Evolutionary conservation across 2,888 invertebrate species (phyloP), one percentile per base, ranked within the genome.

Genomic region (Drosophila cyrtoloma): DNA sequence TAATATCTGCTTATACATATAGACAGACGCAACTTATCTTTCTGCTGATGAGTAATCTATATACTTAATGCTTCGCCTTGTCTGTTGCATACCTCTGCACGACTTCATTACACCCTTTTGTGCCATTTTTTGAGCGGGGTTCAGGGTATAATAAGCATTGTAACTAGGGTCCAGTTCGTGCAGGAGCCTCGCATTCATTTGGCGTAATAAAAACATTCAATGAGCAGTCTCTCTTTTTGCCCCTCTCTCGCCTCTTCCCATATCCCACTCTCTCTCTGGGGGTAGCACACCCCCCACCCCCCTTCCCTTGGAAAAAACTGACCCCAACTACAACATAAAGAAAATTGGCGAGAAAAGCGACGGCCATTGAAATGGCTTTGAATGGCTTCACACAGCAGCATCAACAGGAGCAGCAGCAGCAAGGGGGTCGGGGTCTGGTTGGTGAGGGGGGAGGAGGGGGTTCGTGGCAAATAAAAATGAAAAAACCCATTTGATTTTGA

Each of bases 261-360:
- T 7, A 14, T 9, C 9, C 9, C 47, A 26, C 26, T 26, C 26
- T 7, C 26, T 26, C 14, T 47, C 69, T 22, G 5, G 35, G 35
- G 35, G 5, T 35, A 35, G 35, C 35, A 35, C 35, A 5, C 14
- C 35, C 14, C 12, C 35, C 22, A 22, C 0, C 4, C 14, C 4
- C 0, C 35, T 0, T 16, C 56, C 35, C 26, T 6, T 32, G n/a
- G n/a, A 51, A 67, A 60, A 64, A 64, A 79, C 72, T 79, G 79
- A 79, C 79, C 79, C 79, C 77, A 77, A 66, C 72, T 72, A 76
- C 76, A 63, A 71, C 75, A 87, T 84, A 88, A 88, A 88, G 90
- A 89, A 88, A 89, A 89, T 89, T 88, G 87, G 90, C 87, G 88
- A 84, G 90, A 88, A 87, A 88, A 89, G 90, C 90, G 84, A 82